These are phyloP conservation scores for Microctenopoma steveboyesi DNA, from an alignment of 2,797 vertebrate species.

Conservation along the genomic window DNA sequence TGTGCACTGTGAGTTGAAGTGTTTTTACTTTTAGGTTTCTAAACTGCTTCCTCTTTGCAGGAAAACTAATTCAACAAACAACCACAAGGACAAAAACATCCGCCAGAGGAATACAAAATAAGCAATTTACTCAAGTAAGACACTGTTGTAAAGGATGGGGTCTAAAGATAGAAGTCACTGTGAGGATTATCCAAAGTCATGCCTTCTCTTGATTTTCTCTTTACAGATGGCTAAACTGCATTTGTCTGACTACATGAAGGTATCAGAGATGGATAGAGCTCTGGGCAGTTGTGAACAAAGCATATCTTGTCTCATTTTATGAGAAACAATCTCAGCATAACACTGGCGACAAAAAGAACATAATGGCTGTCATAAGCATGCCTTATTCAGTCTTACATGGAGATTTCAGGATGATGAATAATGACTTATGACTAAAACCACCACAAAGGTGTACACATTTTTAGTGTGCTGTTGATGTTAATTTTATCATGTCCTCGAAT, in stretches of 20 bases:
- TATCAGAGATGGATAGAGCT: constrained; percentile 74
- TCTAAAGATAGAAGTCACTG: constrained; percentile 65
- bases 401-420: constrained; percentile 89
- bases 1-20: constrained; percentile 14
- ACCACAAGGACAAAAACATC: constrained; percentile 99
- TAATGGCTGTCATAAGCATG: constrained; percentile 96
- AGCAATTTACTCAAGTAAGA: constrained; percentile 77
- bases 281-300: constrained; percentile 74
- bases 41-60: constrained; percentile 74
- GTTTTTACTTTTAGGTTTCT: constrained; percentile 35
- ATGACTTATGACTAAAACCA: constrained; percentile 83
- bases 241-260: constrained; percentile 77
- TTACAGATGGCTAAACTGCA: constrained; percentile 80
- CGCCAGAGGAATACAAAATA: constrained; percentile 99
- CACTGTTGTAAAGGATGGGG: constrained; percentile 39
- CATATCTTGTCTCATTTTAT: constrained; percentile 84
- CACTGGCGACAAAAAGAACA: constrained; percentile 86
- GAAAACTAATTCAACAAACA: constrained; percentile 99
- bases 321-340: constrained; percentile 84
- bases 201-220: constrained; percentile 67
- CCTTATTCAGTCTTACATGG: constrained; percentile 96
- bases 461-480: constrained; percentile 94
- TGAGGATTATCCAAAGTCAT: constrained; percentile 67
- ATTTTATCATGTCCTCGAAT: constrained; percentile 83
- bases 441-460: constrained; percentile 93